Evolutionary conservation across 2,113 vertebrate species (phyloP).

Genomic region (Tiliqua scincoides): DNA sequence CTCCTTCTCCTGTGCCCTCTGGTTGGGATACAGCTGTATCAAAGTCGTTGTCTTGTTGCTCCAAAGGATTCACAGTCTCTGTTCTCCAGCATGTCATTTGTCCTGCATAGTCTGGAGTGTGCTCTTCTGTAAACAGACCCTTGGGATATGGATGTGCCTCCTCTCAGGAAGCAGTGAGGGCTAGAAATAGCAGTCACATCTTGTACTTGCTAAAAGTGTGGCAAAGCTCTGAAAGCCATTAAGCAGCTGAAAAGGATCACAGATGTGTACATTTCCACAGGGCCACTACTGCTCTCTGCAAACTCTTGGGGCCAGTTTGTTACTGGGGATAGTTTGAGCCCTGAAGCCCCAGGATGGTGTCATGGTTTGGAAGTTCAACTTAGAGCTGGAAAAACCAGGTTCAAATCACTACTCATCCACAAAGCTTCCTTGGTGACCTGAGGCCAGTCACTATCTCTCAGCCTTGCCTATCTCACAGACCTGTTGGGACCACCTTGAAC

Average conservation of each 20-base stretch:
- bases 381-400: no score
- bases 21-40: neutral
- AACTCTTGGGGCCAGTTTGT: neutral
- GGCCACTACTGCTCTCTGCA: neutral
- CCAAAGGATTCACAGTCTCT: neutral
- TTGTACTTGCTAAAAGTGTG: neutral
- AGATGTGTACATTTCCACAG: neutral
- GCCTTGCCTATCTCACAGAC: no score
- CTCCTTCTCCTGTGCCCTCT: neutral
- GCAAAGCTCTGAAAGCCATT: neutral
- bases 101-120: neutral
- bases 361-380: no score
- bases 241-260: neutral
- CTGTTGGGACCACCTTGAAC: no score
- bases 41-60: neutral
- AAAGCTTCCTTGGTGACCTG: no score
- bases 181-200: neutral
- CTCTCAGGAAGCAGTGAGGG: neutral
- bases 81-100: neutral
- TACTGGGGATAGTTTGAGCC: no score
- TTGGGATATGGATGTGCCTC: neutral
- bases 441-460: no score
- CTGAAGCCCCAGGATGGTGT: neutral
- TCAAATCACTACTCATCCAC: no score
- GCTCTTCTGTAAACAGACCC: neutral